Conservation (phyloP, 2,113 vertebrate species). For the human region GRCh38 chr17:46947501-46948000, state of each 20-base stretch:
- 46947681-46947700: not conserved
- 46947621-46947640: not conserved
- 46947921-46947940: too few species aligned
- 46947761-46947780: not conserved
- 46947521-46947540: not conserved
- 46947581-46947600: not conserved
- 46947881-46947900: too few species aligned
- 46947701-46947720: not conserved
- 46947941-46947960: too few species aligned
- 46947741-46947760: not conserved
- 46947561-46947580: accelerated
- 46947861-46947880: too few species aligned
- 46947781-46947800: too few species aligned
- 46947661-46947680: not conserved
- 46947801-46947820: too few species aligned
- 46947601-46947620: not conserved
- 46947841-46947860: too few species aligned
- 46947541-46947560: not conserved
- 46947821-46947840: too few species aligned
- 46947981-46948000: too few species aligned
- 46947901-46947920: too few species aligned
- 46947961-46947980: too few species aligned
- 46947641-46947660: not conserved
- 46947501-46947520: not conserved
- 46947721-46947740: not conserved